phyloP scores from a whole-genome alignment of 2,113 vertebrate species.

The Cnemophilus loriae region DNA sequence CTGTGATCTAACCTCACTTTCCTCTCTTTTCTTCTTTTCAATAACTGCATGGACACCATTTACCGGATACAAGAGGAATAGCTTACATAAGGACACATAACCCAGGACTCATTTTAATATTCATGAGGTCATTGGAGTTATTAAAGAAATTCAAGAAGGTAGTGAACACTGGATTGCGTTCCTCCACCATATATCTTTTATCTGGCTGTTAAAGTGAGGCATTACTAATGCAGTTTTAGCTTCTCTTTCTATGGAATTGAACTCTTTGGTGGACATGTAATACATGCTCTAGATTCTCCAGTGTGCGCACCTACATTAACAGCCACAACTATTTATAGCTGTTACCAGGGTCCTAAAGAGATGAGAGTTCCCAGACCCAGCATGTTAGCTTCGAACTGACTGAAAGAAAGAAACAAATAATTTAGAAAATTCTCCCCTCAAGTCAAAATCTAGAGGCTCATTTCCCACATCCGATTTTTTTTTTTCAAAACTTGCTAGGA shows the following conservation, averaged over 20 bases:
- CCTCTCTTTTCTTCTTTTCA: slow-evolving; percentile 36
- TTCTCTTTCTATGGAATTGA: slow-evolving; percentile 32
- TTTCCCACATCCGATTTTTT: background rate
- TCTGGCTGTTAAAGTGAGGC: slow-evolving; percentile 31
- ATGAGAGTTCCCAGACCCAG: slow-evolving; percentile 3
- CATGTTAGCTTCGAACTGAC: background rate
- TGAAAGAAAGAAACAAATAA: background rate
- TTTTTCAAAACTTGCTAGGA: background rate
- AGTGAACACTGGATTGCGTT: slow-evolving; percentile 41
- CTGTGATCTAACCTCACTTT: slow-evolving; percentile 20
- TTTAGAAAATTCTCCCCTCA: background rate
- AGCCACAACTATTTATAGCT: slow-evolving; percentile 35
- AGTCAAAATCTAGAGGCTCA: slow-evolving; percentile 26
- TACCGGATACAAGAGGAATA: slow-evolving; percentile 1
- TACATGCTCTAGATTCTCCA: slow-evolving; percentile 17
- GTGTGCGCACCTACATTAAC: background rate
- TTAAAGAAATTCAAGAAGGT: slow-evolving; percentile 60
- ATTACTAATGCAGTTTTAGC: slow-evolving; percentile 30
- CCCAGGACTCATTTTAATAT: slow-evolving; percentile 59
- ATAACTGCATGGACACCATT: slow-evolving; percentile 36
- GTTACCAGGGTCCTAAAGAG: background rate
- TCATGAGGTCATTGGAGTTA: slow-evolving; percentile 54
- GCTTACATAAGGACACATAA: slow-evolving; percentile 41
- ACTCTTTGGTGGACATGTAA: background rate
- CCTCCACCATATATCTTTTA: slow-evolving; percentile 48